Conservation (phyloP, 2,888 invertebrate species). For the Criorhina ranunculi region DNA sequence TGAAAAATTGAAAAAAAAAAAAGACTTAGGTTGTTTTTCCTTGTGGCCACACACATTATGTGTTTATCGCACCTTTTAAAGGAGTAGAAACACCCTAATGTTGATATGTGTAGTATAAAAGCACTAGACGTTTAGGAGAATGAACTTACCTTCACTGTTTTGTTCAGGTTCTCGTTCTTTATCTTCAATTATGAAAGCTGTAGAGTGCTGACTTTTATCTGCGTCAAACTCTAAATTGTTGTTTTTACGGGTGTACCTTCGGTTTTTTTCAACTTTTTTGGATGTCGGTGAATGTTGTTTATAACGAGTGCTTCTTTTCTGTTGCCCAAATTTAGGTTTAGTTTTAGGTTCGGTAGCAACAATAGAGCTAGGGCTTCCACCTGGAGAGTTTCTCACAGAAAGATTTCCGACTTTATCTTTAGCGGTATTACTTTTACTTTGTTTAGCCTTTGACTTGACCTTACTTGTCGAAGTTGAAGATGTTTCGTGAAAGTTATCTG, state of each 20-base stretch:
- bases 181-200: not conserved
- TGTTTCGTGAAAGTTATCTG: conserved; percentile 40
- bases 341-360: conserved; percentile 5
- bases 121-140: not conserved
- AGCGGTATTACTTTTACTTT: conserved; percentile 13
- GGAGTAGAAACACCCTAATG: too few relatives aligned
- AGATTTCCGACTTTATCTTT: not conserved
- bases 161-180: conserved; percentile 8
- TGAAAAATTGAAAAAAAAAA: too few relatives aligned
- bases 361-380: conserved; percentile 1
- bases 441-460: conserved; percentile 11
- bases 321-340: conserved; percentile 18
- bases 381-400: not conserved
- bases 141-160: conserved; percentile 32
- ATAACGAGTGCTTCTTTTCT: conserved; percentile 11
- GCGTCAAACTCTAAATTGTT: not conserved
- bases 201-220: not conserved
- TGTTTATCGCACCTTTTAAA: too few relatives aligned
- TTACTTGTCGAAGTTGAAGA: conserved; percentile 56
- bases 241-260: conserved; percentile 16
- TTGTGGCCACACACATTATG: too few relatives aligned
- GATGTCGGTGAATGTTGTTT: conserved; percentile 3
- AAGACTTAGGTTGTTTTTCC: too few relatives aligned
- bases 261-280: conserved; percentile 32
- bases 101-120: too few relatives aligned